phyloP scores from a whole-genome alignment of 2,797 vertebrate species.

The Anas bernieri region DNA sequence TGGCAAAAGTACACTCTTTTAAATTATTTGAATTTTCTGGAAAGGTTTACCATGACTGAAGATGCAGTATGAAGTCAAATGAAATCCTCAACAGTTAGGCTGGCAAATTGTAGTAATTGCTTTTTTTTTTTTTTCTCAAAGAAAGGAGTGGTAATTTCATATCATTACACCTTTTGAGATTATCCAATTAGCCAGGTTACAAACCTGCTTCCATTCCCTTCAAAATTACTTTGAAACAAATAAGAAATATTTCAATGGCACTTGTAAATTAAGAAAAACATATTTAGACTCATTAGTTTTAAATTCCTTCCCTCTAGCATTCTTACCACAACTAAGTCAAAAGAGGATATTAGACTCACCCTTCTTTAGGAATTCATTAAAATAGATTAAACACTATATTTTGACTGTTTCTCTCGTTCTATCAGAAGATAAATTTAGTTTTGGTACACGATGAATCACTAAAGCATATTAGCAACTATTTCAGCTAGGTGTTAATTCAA shows the following conservation, averaged over 20 bases:
- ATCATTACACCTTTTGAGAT: not conserved
- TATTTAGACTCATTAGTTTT: not conserved
- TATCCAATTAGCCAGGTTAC: not conserved
- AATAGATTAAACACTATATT: not conserved
- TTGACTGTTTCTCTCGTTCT: not conserved
- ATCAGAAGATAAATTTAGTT: conserved; percentile 14
- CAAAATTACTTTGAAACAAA: conserved; percentile 12
- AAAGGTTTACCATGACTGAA: not conserved
- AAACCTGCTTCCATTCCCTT: not conserved
- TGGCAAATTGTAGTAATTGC: not conserved
- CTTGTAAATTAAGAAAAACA: not conserved
- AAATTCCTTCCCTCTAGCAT: not conserved
- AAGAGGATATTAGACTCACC: not conserved
- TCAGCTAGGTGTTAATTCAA: conserved; percentile 14
- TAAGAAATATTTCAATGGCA: not conserved
- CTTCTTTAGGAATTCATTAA: not conserved
- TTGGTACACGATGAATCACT: not conserved
- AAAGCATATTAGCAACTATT: not conserved
- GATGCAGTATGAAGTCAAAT: not conserved
- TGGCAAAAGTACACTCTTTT: not conserved
- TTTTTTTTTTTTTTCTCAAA: not conserved
- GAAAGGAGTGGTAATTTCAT: not conserved
- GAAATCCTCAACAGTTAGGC: not conserved
- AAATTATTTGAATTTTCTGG: not conserved
- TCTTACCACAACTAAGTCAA: not conserved